Conservation (phyloP, 1,140 invertebrate genomes). For the Aphelenchoides fujianensis region DNA sequence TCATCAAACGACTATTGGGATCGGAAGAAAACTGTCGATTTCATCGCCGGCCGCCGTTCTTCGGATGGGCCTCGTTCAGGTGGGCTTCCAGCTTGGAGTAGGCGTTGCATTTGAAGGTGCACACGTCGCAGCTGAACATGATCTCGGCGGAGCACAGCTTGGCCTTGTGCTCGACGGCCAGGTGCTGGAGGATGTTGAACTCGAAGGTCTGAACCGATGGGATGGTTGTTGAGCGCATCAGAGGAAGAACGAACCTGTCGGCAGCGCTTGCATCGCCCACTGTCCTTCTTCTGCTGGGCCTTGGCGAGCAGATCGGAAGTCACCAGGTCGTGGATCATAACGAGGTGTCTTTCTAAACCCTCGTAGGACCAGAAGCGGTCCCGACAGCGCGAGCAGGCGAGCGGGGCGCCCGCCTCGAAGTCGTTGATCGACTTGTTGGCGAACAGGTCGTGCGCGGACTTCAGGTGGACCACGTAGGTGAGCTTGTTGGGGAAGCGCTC, state of each 20-base stretch:
- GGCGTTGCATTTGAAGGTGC: slow-evolving; percentile 50
- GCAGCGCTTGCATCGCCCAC: slow-evolving; percentile 85
- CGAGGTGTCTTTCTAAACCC: slow-evolving; percentile 83
- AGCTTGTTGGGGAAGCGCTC: slow-evolving; percentile 40
- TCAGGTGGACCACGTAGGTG: slow-evolving; percentile 40
- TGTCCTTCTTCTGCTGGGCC: slow-evolving; percentile 87
- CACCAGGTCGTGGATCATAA: slow-evolving; percentile 87
- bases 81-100: slow-evolving; percentile 53
- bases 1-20: no score
- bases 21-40: no score
- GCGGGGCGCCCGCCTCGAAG: slow-evolving; percentile 67
- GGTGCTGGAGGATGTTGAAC: slow-evolving; percentile 60
- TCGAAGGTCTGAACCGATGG: slow-evolving; percentile 51
- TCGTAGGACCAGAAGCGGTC: slow-evolving; percentile 80
- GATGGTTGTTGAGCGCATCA: no score
- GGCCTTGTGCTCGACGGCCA: slow-evolving; percentile 52
- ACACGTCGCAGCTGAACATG: slow-evolving; percentile 54
- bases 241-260: slow-evolving; percentile 69
- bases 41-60: slow-evolving; percentile 33
- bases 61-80: slow-evolving; percentile 44
- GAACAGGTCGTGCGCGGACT: slow-evolving; percentile 49
- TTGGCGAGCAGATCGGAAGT: slow-evolving; percentile 92
- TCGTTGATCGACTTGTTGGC: slow-evolving; percentile 40
- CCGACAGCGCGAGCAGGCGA: slow-evolving; percentile 93
- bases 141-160: slow-evolving; percentile 43